A percentile compares a stretch with the other conserved stretches of the same genome.
Evolutionary conservation across 2,888 invertebrate species (phyloP).

Genomic region (Pegoplata infirma): DNA sequence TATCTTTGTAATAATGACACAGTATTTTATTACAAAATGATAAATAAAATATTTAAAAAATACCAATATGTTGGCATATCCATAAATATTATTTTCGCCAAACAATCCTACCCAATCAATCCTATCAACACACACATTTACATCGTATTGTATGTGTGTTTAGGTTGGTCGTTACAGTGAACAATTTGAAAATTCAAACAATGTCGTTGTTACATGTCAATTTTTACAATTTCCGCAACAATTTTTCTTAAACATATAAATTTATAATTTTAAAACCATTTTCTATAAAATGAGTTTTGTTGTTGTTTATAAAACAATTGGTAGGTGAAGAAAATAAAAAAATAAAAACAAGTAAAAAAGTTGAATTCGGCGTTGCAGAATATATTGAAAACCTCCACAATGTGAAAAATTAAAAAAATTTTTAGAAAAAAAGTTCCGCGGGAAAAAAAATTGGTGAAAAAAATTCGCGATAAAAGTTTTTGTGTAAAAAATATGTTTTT

Average conservation of each 20-base stretch:
- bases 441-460: no score
- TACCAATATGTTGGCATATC: background rate
- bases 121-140: background rate
- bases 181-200: constrained; percentile 42
- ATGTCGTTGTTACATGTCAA: constrained; percentile 57
- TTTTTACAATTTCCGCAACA: constrained; percentile 62
- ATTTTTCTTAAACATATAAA: constrained; percentile 40
- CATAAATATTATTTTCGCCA: background rate
- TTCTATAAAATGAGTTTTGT: constrained; percentile 45
- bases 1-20: no score
- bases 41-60: background rate
- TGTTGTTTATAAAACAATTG: constrained; percentile 54
- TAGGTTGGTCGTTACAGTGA: background rate
- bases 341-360: background rate
- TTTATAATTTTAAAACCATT: constrained; percentile 1
- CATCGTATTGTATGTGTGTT: background rate
- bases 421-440: no score
- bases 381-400: background rate
- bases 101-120: background rate
- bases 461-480: no score
- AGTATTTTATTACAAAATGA: background rate
- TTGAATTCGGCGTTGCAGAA: background rate
- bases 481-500: no score
- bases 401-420: no score
- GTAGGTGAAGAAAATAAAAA: background rate